Evolutionary conservation across 1,140 invertebrate genomes (phyloP), one percentile per base, ranked within the genome.

Genomic region (Antheraea pernyi): DNA sequence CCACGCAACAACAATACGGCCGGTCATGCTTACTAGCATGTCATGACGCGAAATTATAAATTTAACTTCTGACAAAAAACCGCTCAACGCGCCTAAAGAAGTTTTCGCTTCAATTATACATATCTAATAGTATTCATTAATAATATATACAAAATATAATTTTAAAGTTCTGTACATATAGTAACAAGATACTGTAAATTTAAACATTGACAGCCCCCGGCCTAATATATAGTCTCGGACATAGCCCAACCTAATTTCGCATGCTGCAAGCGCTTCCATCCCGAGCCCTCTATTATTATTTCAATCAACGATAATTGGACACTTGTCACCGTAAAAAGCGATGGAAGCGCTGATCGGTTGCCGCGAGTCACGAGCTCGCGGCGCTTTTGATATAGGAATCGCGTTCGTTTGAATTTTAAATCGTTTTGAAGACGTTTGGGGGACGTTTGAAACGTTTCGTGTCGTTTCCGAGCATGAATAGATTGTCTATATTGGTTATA

Each of bases 221-320:
- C 59, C 19, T 9, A 13, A 61, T 19, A 16, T 19, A 16, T 22
- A 36, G 19, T 61, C 19, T 19, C 59, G 19, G 10, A 61, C 59
- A 61, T 36, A 0, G 59, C 59, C 19, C 8, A 59, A 65, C 46
- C 78, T 80, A 74, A 80, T 80, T 76, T 75, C 70, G 78, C 75
- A 87, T 84, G 76, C 83, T 76, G 75, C 68, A 67, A 73, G 72
- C 81, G 79, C 70, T 70, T 68, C 42, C 53, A 68, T 61, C 66
- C 46, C 18, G 36, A 69, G 66, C 60, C 72, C 73, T 74, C 77
- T 82, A 85, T 82, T 85, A 86, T 86, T 86, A 85, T 85, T 86
- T 85, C 83, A 85, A 86, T 86, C 84, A 80, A 69, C 80, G 79
- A 80, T 86, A 86, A 86, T 86, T 86, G 84, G 83, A 84, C 78